A percentile compares a stretch with the other conserved stretches of the same genome.
Conservation (phyloP, 2,888 invertebrate species). For the Microctonus brassicae region DNA sequence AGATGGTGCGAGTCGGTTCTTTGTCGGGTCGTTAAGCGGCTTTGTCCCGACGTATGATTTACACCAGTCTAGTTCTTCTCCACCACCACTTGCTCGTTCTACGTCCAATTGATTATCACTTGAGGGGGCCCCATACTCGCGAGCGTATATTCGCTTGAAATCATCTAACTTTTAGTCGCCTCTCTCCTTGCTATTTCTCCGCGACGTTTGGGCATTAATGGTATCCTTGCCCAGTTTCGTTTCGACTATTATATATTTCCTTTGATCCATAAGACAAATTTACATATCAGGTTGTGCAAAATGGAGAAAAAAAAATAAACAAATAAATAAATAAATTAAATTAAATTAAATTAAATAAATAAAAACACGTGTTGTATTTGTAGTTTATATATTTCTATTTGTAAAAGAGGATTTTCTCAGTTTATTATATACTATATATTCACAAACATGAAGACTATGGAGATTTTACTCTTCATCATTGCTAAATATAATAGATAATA, state of each 20-base stretch:
- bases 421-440: too few relatives aligned
- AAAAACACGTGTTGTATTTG: too few relatives aligned
- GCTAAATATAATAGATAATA: too few relatives aligned
- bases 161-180: constrained; percentile 2
- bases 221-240: not conserved
- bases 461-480: too few relatives aligned
- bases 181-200: not conserved
- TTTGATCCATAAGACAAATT: constrained; percentile 25
- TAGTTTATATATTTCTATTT: too few relatives aligned
- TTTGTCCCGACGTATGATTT: constrained; percentile 67
- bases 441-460: too few relatives aligned
- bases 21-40: constrained; percentile 69
- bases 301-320: not conserved
- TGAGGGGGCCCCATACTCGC: constrained; percentile 30
- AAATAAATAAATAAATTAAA: too few relatives aligned
- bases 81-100: constrained; percentile 45
- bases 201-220: not conserved
- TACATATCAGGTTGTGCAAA: constrained; percentile 14
- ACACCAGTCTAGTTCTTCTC: constrained; percentile 59
- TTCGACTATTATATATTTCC: constrained; percentile 2
- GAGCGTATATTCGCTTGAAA: constrained; percentile 1
- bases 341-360: too few relatives aligned
- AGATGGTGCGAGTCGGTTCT: constrained; percentile 55
- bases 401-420: too few relatives aligned
- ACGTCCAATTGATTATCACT: constrained; percentile 63